phyloP scores from a whole-genome alignment of 2,888 invertebrate genomes.

The Drosophila nr. perissopoda region DNA sequence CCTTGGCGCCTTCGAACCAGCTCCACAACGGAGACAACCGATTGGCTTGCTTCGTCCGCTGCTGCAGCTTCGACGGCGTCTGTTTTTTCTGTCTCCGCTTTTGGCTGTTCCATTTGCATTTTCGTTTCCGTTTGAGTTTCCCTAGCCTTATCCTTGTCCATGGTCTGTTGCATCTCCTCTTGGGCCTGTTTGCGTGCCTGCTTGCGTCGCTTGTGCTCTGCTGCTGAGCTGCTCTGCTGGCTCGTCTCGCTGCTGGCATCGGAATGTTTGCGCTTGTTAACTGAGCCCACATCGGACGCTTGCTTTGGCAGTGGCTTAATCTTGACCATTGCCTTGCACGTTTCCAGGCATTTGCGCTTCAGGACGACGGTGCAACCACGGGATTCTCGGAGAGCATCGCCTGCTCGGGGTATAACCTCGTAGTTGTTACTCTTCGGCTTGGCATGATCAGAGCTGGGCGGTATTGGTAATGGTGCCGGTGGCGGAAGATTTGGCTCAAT shows the following conservation, averaged over 20 bases:
- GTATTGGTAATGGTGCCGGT: not conserved
- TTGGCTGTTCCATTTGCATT: not conserved
- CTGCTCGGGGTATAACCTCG: constrained; percentile 79
- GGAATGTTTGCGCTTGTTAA: constrained; percentile 41
- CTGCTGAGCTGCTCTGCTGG: constrained; percentile 9
- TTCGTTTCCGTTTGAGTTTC: not conserved
- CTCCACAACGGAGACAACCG: constrained; percentile 67
- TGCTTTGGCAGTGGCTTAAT: not conserved
- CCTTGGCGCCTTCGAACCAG: constrained; percentile 77
- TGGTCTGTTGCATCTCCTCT: not conserved
- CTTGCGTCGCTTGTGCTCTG: constrained; percentile 51
- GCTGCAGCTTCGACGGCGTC: not conserved
- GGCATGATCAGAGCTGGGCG: constrained; percentile 31
- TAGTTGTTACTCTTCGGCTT: constrained; percentile 75
- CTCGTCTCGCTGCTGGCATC: constrained; percentile 57
- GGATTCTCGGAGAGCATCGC: constrained; percentile 69
- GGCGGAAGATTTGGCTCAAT: not conserved
- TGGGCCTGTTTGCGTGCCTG: constrained; percentile 50
- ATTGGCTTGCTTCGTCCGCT: constrained; percentile 15
- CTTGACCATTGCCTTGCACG: constrained; percentile 39
- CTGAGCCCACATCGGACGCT: not conserved
- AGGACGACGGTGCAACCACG: constrained; percentile 82
- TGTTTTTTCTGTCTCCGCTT: not conserved
- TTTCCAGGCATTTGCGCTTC: constrained; percentile 81
- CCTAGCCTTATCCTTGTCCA: not conserved